Conservation (phyloP, 2,113 vertebrate species). For the Macrotus californicus region DNA sequence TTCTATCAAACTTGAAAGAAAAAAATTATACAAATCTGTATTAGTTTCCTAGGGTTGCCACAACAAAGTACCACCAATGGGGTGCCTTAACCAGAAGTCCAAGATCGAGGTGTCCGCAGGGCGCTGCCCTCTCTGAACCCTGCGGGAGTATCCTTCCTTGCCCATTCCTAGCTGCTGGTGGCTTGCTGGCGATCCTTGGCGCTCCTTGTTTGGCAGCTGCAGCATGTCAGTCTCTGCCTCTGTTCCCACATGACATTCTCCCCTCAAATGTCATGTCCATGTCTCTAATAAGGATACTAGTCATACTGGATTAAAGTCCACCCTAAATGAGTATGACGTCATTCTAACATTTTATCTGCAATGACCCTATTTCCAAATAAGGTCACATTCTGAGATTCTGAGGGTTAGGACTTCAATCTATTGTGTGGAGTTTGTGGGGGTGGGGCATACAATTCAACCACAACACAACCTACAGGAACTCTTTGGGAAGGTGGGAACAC, state of each 20-base stretch:
- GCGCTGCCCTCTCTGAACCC: neutral
- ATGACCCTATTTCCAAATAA: neutral
- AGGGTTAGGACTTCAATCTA: neutral
- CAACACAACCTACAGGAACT: neutral
- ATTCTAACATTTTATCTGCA: neutral
- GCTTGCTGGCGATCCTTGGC: neutral
- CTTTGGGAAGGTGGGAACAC: neutral
- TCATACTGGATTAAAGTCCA: neutral
- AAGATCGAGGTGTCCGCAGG: neutral
- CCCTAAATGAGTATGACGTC: neutral
- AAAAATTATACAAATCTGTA: neutral
- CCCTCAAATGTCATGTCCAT: neutral
- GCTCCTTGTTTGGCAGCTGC: neutral
- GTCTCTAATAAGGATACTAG: neutral
- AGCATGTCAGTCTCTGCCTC: neutral
- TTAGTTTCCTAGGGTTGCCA: neutral
- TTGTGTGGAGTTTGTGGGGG: neutral
- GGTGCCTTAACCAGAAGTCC: neutral
- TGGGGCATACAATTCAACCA: neutral
- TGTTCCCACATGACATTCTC: neutral
- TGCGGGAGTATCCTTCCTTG: neutral
- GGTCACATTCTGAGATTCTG: neutral
- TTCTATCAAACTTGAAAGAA: constrained; percentile 29
- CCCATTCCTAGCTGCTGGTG: neutral
- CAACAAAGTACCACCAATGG: neutral